These are phyloP conservation scores for Oryzaephilus surinamensis DNA, from an alignment of 1,140 invertebrate species.

Conservation along the genomic window DNA sequence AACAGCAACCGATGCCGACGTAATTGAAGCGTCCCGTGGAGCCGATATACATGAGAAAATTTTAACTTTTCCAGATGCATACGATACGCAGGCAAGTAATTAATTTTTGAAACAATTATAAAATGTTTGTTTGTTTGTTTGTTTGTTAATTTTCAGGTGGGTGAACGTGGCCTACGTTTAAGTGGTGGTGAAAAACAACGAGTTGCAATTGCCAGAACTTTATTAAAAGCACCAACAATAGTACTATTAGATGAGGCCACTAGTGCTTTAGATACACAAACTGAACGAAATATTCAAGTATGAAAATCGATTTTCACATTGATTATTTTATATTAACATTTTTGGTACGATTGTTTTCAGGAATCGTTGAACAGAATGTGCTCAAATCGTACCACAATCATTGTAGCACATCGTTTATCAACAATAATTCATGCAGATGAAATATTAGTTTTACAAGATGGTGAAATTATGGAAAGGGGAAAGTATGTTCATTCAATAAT, in stretches of 20 bases:
- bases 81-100: constrained; percentile 62
- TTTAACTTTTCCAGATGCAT: constrained; percentile 76
- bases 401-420: constrained; percentile 86
- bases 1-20: constrained; percentile 65
- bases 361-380: constrained; percentile 61
- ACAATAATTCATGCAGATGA: constrained; percentile 90
- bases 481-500: constrained; percentile 43
- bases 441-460: constrained; percentile 83
- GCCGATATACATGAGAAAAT: constrained; percentile 94
- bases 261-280: constrained; percentile 71
- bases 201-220: constrained; percentile 82
- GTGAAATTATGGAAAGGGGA: constrained; percentile 84
- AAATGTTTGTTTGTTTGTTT: not conserved
- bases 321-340: too few relatives aligned
- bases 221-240: constrained; percentile 69
- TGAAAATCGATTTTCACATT: too few relatives aligned
- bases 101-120: not conserved
- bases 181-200: constrained; percentile 89
- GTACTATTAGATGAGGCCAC: constrained; percentile 85
- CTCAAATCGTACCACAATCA: constrained; percentile 78
- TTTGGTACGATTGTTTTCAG: too few relatives aligned
- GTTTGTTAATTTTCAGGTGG: constrained; percentile 43
- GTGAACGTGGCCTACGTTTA: constrained; percentile 66
- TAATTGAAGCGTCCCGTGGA: constrained; percentile 77
- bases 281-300: constrained; percentile 74